These are phyloP conservation scores for Lasaia peninsularis DNA, from an alignment of 1,140 invertebrate genomes.

Conservation along the genomic window DNA sequence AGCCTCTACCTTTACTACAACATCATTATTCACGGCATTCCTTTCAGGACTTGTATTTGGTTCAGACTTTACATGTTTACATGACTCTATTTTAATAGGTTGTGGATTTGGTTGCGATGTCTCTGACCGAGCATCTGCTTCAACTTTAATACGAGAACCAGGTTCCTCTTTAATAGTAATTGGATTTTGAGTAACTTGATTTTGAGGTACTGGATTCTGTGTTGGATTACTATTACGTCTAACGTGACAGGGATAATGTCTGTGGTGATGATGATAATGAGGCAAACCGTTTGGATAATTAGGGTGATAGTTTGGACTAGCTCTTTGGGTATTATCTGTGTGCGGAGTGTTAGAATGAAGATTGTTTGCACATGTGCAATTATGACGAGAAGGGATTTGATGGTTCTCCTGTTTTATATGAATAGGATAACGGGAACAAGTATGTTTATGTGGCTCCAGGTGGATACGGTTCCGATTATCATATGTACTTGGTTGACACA, in stretches of 20 bases:
- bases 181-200: slow-evolving; percentile 21
- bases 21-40: slow-evolving; percentile 25
- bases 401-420: slow-evolving; percentile 8
- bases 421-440: background rate
- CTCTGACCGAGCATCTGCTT: slow-evolving; percentile 20
- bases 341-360: slow-evolving; percentile 24
- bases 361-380: slow-evolving; percentile 30
- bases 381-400: slow-evolving; percentile 19
- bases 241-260: slow-evolving; percentile 24
- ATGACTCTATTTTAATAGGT: slow-evolving; percentile 27
- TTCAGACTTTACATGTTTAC: slow-evolving; percentile 21
- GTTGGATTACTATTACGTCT: slow-evolving; percentile 17
- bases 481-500: background rate
- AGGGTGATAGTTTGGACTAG: slow-evolving; percentile 29
- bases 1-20: slow-evolving; percentile 46
- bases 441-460: background rate
- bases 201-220: slow-evolving; percentile 11
- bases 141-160: slow-evolving; percentile 35
- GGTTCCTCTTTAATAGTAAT: slow-evolving; percentile 54
- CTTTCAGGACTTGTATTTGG: slow-evolving; percentile 16
- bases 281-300: slow-evolving; percentile 36
- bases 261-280: slow-evolving; percentile 41
- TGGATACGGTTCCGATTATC: background rate
- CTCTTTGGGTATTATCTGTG: slow-evolving; percentile 25
- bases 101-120: slow-evolving; percentile 17